These are phyloP conservation scores for Gonioctena quinquepunctata DNA, from an alignment of 1,140 invertebrate genomes.

Conservation along the genomic window DNA sequence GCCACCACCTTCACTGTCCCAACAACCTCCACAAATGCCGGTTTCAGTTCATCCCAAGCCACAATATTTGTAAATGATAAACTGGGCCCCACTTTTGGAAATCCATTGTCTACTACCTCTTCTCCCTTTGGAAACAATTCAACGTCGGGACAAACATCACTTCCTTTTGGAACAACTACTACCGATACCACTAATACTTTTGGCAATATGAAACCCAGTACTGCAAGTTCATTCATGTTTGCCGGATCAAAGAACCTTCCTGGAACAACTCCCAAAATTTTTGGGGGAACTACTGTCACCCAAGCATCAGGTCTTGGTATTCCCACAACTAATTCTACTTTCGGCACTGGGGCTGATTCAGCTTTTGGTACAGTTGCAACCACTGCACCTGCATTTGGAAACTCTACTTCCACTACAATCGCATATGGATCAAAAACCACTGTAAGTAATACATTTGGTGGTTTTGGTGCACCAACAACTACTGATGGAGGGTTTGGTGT, in stretches of 20 bases:
- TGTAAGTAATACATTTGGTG: neutral
- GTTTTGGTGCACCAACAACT: neutral
- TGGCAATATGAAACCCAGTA: neutral
- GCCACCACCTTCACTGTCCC: neutral
- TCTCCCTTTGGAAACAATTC: conserved; percentile 3
- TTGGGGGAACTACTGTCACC: neutral
- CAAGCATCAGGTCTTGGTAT: neutral
- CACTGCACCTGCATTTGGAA: neutral
- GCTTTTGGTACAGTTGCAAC: too few species aligned
- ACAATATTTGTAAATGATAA: too few species aligned
- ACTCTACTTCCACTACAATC: neutral
- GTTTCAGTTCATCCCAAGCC: neutral
- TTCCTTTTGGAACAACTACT: neutral
- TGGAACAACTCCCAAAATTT: neutral
- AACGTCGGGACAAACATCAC: neutral
- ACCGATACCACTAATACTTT: neutral
- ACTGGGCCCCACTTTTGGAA: neutral
- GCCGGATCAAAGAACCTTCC: neutral
- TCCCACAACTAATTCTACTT: neutral
- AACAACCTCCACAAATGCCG: neutral
- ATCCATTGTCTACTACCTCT: neutral
- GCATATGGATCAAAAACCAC: neutral
- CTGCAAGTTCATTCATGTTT: neutral
- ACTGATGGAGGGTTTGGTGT: neutral
- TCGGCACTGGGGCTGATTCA: neutral